Conservation (phyloP, 2,888 invertebrate species). For the Unio pictorum region DNA sequence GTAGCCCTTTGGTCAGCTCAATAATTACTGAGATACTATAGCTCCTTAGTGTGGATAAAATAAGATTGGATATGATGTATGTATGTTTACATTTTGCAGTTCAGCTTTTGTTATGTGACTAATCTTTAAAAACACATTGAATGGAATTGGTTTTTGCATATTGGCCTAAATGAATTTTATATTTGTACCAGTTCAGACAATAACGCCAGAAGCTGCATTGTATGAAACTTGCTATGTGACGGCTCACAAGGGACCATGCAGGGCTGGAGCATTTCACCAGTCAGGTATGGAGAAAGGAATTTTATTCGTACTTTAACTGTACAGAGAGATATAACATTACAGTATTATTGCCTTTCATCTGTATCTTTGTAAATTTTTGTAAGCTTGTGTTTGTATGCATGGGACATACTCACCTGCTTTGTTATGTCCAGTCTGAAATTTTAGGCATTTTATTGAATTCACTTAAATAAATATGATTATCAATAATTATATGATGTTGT, state of each 20-base stretch:
- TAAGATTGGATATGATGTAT: too few species aligned
- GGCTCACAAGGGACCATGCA: slow-evolving; percentile 93
- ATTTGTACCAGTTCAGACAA: slow-evolving; percentile 78
- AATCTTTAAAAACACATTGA: too few species aligned
- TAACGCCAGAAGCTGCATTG: slow-evolving; percentile 95
- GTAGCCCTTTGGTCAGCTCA: too few species aligned
- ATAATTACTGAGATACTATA: too few species aligned
- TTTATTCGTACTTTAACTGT: background rate
- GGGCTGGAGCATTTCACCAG: slow-evolving; percentile 94
- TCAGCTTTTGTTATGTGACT: background rate
- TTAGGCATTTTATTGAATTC: too few species aligned
- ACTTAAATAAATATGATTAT: too few species aligned
- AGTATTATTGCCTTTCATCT: background rate
- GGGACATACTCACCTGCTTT: too few species aligned
- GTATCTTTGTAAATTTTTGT: background rate
- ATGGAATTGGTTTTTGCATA: background rate
- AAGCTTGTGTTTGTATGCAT: too few species aligned
- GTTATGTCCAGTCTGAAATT: too few species aligned
- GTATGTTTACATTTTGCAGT: too few species aligned
- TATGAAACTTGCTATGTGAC: slow-evolving; percentile 99
- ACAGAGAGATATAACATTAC: background rate
- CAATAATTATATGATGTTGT: too few species aligned
- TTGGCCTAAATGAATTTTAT: background rate
- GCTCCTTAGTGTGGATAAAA: too few species aligned
- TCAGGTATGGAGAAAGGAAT: slow-evolving; percentile 76